A percentile compares a stretch with the other conserved stretches of the same genome.
These are phyloP conservation scores for Rhagonycha fulva DNA, from an alignment of 2,888 invertebrate species.

Conservation along the genomic window DNA sequence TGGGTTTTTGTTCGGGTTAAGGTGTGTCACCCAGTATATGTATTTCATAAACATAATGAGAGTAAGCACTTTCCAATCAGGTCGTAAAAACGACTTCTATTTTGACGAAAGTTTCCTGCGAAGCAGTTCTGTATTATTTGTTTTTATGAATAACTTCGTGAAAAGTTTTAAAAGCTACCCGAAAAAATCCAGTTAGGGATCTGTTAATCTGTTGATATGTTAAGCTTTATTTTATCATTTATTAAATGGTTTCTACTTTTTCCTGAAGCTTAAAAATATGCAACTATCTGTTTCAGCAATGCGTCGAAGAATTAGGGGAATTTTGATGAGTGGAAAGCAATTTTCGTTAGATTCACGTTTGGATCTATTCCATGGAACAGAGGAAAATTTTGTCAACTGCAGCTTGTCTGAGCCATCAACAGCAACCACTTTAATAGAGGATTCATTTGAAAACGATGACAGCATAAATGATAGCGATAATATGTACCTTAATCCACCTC, in stretches of 20 bases:
- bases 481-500: constrained; percentile 22
- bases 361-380: constrained; percentile 81
- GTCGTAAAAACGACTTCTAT: too few species aligned
- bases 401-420: constrained; percentile 38
- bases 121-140: too few species aligned
- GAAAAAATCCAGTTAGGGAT: too few species aligned
- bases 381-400: constrained; percentile 53
- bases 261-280: neutral
- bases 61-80: too few species aligned
- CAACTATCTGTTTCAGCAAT: constrained; percentile 64
- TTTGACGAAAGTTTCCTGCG: too few species aligned
- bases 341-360: constrained; percentile 89
- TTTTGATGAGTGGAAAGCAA: constrained; percentile 88
- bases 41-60: too few species aligned
- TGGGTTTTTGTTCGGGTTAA: too few species aligned
- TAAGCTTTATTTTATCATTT: too few species aligned
- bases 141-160: too few species aligned
- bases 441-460: constrained; percentile 45
- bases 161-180: neutral
- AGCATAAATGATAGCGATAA: constrained; percentile 31
- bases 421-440: constrained; percentile 47
- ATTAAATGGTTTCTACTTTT: too few species aligned
- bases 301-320: constrained; percentile 83
- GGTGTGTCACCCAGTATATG: too few species aligned
- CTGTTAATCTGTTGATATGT: too few species aligned